These are phyloP conservation scores for Drosophila testacea DNA, from an alignment of 2,888 invertebrate genomes.

Conservation along the genomic window DNA sequence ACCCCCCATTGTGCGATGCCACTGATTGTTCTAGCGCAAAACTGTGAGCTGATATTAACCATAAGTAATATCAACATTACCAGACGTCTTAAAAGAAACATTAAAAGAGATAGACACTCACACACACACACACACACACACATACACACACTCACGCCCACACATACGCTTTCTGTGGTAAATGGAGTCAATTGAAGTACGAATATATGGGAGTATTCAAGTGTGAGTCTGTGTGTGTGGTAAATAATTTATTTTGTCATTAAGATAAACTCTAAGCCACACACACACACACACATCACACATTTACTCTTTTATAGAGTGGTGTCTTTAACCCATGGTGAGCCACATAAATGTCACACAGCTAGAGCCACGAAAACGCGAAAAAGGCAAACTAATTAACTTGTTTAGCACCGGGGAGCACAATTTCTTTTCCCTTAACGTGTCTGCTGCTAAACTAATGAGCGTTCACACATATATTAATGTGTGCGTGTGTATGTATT, in stretches of 20 bases:
- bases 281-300: conserved; percentile 16
- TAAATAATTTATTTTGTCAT: conserved; percentile 81
- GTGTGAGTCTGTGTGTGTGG: conserved; percentile 35
- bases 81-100: conserved; percentile 61
- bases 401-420: conserved; percentile 74
- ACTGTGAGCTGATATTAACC: conserved; percentile 56
- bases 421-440: conserved; percentile 52
- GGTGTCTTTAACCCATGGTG: conserved; percentile 46
- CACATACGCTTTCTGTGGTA: conserved; percentile 10
- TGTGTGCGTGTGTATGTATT: conserved; percentile 5
- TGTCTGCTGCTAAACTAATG: conserved; percentile 67
- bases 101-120: conserved; percentile 49
- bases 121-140: too few species aligned
- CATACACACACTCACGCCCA: conserved; percentile 27
- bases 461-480: conserved; percentile 36
- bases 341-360: conserved; percentile 60
- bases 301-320: conserved; percentile 13
- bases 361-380: conserved; percentile 47
- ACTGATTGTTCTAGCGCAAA: conserved; percentile 11
- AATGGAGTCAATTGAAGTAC: conserved; percentile 72
- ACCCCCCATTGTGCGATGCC: conserved; percentile 11
- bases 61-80: conserved; percentile 41
- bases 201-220: conserved; percentile 15
- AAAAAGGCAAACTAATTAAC: conserved; percentile 75
- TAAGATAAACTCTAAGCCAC: conserved; percentile 70